A percentile compares a stretch with the other conserved stretches of the same genome.
Evolutionary conservation across 2,888 invertebrate species (phyloP).

Genomic region (Thera britannica): DNA sequence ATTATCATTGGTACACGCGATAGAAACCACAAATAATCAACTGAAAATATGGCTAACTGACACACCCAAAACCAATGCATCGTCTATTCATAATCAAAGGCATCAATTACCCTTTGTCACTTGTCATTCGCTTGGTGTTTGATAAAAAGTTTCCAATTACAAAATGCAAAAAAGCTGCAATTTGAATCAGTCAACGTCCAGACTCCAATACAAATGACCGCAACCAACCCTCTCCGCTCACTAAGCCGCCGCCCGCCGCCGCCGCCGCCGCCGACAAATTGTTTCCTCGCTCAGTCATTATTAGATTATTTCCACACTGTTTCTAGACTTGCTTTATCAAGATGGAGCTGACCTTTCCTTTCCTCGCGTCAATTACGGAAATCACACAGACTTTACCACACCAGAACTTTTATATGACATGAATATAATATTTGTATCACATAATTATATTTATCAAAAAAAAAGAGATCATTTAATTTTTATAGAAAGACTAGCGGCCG

Average conservation of each 20-base stretch:
- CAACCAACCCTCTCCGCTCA: neutral
- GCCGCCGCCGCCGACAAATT: constrained; percentile 8
- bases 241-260: neutral
- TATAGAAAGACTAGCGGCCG: too few relatives aligned
- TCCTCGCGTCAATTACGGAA: constrained; percentile 15
- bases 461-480: too few relatives aligned
- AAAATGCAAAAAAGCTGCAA: neutral
- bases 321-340: constrained; percentile 19
- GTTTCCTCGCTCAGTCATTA: constrained; percentile 11
- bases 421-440: too few relatives aligned
- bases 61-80: too few relatives aligned
- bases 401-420: neutral
- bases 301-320: constrained; percentile 20
- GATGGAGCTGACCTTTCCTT: constrained; percentile 21
- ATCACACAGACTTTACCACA: constrained; percentile 5
- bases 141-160: too few relatives aligned
- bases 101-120: too few relatives aligned
- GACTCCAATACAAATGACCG: neutral
- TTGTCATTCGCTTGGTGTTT: too few relatives aligned
- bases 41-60: too few relatives aligned
- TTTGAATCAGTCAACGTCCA: neutral
- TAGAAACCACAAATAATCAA: too few relatives aligned
- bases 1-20: too few relatives aligned
- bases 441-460: too few relatives aligned
- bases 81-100: too few relatives aligned